phyloP scores from a whole-genome alignment of 2,797 vertebrate genomes.

The Urosaurus nigricauda region DNA sequence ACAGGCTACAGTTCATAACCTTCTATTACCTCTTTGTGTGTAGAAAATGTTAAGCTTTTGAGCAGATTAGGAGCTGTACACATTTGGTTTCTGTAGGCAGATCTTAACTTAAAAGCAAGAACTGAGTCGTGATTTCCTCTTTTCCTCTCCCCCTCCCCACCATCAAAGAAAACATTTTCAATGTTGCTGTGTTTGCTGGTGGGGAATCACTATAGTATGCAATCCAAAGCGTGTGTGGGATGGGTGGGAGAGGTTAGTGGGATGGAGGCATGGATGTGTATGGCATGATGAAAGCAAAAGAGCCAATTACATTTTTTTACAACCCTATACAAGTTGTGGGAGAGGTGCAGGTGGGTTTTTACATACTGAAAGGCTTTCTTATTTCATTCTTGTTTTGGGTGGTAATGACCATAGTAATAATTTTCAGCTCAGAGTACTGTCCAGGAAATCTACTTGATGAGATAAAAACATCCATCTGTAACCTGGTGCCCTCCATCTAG shows the following conservation, averaged over 20 bases:
- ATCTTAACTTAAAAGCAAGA: background rate
- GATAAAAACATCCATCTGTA: no score
- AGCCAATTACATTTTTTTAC: background rate
- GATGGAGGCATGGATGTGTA: no score
- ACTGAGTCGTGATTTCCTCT: no score
- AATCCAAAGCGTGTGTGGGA: background rate
- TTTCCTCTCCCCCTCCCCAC: fast-evolving
- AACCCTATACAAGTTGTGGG: background rate
- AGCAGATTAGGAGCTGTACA: background rate
- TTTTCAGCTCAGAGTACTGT: background rate
- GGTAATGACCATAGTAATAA: background rate
- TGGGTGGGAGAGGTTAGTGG: background rate
- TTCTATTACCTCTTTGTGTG: background rate
- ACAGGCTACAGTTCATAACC: background rate
- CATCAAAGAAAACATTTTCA: background rate
- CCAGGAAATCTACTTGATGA: background rate
- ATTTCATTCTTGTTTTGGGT: no score
- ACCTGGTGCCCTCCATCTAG: background rate
- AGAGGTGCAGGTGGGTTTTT: background rate
- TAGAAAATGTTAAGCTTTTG: slow-evolving; percentile 12
- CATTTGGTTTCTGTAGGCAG: background rate
- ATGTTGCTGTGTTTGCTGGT: background rate
- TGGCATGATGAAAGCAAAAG: background rate
- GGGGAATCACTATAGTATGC: background rate
- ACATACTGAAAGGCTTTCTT: no score